Evolutionary conservation across 2,113 vertebrate genomes (phyloP), one percentile per base, ranked within the genome.

Genomic region (Rhinoptilus africanus): DNA sequence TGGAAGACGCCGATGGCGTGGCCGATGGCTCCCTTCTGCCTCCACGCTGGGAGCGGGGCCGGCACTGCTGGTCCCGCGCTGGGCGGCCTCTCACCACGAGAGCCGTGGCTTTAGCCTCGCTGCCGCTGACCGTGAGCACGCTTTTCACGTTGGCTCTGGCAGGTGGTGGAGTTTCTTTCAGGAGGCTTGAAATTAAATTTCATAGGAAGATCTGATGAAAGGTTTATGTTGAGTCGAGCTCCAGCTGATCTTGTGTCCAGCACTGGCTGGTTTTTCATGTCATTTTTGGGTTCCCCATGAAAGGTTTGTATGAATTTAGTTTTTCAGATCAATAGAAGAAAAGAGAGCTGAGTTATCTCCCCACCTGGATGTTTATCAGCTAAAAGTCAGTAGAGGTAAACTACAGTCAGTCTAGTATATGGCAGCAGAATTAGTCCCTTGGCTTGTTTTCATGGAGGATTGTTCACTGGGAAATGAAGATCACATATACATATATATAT

Each of bases 271-370:
- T 51, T 63, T 86, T 47, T 69, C 27, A 22, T 54, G 56, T 23
- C 68, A 48, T 53, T 91, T 77, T 77, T 83, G 16, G 48, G 93
- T 88, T 76, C 59, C 57, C 54, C 0, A 0, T 90, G 86, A 80
- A 91, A 80, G n/a, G 26, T 86, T 90, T 60, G 23, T 73, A 27
- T 73, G 53, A 84, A 71, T 53, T 66, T 66, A 3, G 6, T 83
- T 89, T 92, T 69, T 94, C 43, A 24, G 24, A 63, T 91, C 77
- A 75, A 37, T 32, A 72, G 48, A 75, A 77, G 77, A 87, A 95
- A 87, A 60, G n/a, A 17, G 39, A 85, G 27, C 17, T 82, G 73
- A 86, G 35, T 89, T 85, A 45, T 51, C 84, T 77, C 39, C 53
- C 84, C 62, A 57, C 16, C 22, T 76, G 22, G 16, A 50, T 45